phyloP scores from a whole-genome alignment of 2,888 invertebrate genomes.

The Drosophila planitibia region DNA sequence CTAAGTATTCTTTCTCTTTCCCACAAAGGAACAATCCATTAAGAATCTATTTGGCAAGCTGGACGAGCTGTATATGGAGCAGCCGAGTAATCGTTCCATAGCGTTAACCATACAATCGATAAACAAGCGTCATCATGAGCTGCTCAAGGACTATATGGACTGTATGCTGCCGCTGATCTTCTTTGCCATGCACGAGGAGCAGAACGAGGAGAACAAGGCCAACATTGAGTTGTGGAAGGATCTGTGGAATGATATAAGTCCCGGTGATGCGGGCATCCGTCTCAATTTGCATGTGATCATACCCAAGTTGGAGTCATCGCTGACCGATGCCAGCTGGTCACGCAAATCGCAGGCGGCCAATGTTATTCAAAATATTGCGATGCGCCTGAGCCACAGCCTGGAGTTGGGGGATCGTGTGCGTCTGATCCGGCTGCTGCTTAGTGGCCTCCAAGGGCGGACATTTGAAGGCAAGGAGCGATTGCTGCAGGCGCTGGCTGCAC shows the following conservation, averaged over 20 bases:
- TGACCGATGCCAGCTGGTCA: conserved; percentile 94
- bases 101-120: conserved; percentile 92
- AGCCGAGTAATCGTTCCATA: conserved; percentile 90
- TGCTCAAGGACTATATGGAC: conserved; percentile 91
- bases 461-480: conserved; percentile 96
- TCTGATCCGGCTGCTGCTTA: conserved; percentile 89
- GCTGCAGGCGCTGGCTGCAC: conserved; percentile 90
- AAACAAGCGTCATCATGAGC: conserved; percentile 92
- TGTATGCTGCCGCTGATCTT: conserved; percentile 93
- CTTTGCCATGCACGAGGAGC: conserved; percentile 95
- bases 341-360: conserved; percentile 95
- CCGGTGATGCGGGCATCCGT: conserved; percentile 94
- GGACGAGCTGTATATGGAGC: conserved; percentile 88
- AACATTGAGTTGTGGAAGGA: conserved; percentile 93
- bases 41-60: conserved; percentile 88
- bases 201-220: conserved; percentile 87
- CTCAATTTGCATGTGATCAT: conserved; percentile 91
- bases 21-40: conserved; percentile 86
- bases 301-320: conserved; percentile 89
- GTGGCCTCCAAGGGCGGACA: conserved; percentile 92
- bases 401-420: conserved; percentile 88
- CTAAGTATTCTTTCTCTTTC: neutral
- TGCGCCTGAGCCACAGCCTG: conserved; percentile 88
- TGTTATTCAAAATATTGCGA: conserved; percentile 92
- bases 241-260: conserved; percentile 94